Percentiles rank a stretch among this genome's conserved stretches.
phyloP scores from a whole-genome alignment of 1,140 invertebrate genomes.

The Drosophila erecta region DNA sequence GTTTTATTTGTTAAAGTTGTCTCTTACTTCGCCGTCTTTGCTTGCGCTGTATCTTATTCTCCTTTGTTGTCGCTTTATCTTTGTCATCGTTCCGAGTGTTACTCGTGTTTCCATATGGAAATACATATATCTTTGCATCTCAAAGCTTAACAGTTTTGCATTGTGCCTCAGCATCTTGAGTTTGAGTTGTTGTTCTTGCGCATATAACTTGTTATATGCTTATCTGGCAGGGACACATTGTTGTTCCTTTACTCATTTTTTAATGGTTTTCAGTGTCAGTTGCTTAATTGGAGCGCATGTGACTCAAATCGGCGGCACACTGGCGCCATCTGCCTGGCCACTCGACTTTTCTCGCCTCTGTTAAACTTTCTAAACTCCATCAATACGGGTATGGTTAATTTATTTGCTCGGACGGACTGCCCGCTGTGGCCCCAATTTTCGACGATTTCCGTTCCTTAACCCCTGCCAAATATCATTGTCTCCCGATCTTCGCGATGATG shows the following conservation, averaged over 20 bases:
- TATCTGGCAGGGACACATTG: conserved; percentile 1
- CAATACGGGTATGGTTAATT: conserved; percentile 24
- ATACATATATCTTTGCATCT: conserved; percentile 39
- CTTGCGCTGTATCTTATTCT: not conserved
- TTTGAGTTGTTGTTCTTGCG: conserved; percentile 62
- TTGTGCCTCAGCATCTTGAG: conserved; percentile 43
- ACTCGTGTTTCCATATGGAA: conserved; percentile 44
- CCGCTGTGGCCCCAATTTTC: conserved; percentile 48
- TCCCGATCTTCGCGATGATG: conserved; percentile 33
- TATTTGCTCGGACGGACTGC: conserved; percentile 11
- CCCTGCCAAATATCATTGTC: conserved; percentile 26
- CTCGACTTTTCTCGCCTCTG: conserved; percentile 22
- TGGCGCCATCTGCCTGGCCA: conserved; percentile 42
- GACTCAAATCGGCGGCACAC: conserved; percentile 39
- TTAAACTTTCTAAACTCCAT: conserved; percentile 52
- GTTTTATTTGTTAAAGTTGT: conserved; percentile 75
- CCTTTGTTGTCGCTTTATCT: conserved; percentile 40
- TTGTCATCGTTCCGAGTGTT: conserved; percentile 63
- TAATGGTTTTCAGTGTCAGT: conserved; percentile 56
- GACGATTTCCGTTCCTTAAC: conserved; percentile 38
- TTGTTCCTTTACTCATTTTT: conserved; percentile 8
- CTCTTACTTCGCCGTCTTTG: conserved; percentile 44
- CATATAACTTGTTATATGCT: conserved; percentile 26
- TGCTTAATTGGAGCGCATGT: conserved; percentile 69
- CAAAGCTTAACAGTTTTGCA: conserved; percentile 53